phyloP scores from a whole-genome alignment of 2,797 vertebrate genomes.

The Darevskia mixta region DNA sequence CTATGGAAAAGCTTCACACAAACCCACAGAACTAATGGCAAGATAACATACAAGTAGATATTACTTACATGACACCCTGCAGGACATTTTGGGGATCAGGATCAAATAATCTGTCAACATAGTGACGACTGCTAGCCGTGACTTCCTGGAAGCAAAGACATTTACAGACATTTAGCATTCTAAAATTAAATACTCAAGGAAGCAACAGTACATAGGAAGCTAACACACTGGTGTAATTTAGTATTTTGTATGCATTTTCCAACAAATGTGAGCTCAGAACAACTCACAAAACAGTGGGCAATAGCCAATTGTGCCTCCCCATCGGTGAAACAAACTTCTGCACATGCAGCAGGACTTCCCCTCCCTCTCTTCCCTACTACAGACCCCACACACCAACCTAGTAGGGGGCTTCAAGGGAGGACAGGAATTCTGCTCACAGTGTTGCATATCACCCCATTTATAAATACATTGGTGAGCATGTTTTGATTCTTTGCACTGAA shows the following conservation, averaged over 20 bases:
- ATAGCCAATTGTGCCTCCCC: too few species aligned
- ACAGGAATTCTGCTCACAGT: too few species aligned
- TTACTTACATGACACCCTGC: constrained; percentile 99
- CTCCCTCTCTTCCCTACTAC: too few species aligned
- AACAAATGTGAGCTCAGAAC: neutral
- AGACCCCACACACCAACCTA: too few species aligned
- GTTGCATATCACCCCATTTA: too few species aligned
- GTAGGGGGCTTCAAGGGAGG: too few species aligned
- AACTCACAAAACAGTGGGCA: neutral
- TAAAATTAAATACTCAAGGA: constrained; percentile 30
- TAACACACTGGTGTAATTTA: neutral
- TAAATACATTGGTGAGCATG: too few species aligned
- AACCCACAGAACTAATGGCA: constrained; percentile 14
- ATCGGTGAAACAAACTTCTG: too few species aligned
- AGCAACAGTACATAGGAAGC: neutral
- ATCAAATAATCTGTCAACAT: constrained; percentile 98
- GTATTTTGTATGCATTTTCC: neutral
- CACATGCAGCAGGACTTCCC: too few species aligned
- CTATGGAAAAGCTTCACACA: constrained; percentile 38
- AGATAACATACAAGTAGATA: constrained; percentile 53
- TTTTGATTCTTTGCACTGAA: neutral
- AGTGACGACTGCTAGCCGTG: constrained; percentile 98
- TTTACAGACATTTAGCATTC: constrained; percentile 50
- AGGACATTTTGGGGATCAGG: constrained; percentile 98
- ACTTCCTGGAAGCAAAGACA: constrained; percentile 88